These are phyloP conservation scores for Sebastes miniatus DNA, from an alignment of 2,797 vertebrate genomes.

Conservation along the genomic window DNA sequence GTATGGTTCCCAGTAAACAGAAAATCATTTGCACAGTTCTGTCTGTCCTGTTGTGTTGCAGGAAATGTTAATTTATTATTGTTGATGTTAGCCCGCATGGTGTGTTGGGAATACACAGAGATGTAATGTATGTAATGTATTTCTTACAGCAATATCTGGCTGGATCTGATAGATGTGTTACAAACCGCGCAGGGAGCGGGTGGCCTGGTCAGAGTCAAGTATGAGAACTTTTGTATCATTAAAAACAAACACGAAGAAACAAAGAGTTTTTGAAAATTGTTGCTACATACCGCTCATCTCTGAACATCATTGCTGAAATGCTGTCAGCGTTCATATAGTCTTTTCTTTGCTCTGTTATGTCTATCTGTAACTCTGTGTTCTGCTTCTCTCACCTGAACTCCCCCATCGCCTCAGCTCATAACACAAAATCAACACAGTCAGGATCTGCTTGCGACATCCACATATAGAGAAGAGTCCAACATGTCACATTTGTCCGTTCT, in stretches of 20 bases:
- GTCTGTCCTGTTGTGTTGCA: background rate
- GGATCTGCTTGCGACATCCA: background rate
- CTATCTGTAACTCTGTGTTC: conserved; percentile 39
- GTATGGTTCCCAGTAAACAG: background rate
- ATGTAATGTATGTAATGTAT: background rate
- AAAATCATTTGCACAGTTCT: background rate
- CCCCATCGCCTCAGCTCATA: conserved; percentile 70
- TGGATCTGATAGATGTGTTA: background rate
- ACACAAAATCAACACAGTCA: conserved; percentile 59
- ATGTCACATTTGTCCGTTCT: background rate
- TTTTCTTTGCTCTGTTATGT: conserved; percentile 34
- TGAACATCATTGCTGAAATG: conserved; percentile 16
- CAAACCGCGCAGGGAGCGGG: background rate
- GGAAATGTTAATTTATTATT: background rate
- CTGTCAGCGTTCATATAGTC: conserved; percentile 38
- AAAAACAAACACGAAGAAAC: conserved; percentile 23
- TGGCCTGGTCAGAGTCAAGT: background rate
- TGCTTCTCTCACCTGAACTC: conserved; percentile 37
- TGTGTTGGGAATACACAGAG: background rate
- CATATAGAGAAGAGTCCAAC: background rate
- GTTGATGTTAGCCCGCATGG: background rate
- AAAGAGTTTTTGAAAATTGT: background rate
- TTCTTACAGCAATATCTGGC: background rate
- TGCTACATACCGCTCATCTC: background rate
- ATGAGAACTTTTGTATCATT: conserved; percentile 4